phyloP scores from a whole-genome alignment of 1,140 invertebrate species.

The Leptinotarsa texana region DNA sequence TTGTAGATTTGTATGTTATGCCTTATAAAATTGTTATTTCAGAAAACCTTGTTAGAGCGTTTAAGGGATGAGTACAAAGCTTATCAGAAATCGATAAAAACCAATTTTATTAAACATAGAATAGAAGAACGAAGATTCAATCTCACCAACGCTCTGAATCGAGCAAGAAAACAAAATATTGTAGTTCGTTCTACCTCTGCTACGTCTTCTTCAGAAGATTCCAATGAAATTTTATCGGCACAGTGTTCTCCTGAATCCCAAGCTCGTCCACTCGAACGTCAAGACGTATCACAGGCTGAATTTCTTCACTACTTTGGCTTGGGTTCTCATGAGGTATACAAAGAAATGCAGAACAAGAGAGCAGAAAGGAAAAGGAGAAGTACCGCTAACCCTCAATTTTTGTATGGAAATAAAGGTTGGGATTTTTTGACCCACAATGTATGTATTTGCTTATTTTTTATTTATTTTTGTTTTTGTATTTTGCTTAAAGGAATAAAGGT shows the following conservation, averaged over 20 bases:
- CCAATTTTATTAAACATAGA: slow-evolving; percentile 42
- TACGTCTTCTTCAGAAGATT: slow-evolving; percentile 48
- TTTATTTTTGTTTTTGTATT: slow-evolving; percentile 18
- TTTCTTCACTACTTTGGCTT: slow-evolving; percentile 57
- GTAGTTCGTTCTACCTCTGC: slow-evolving; percentile 34
- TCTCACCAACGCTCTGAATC: slow-evolving; percentile 46
- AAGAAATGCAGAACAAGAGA: slow-evolving; percentile 59
- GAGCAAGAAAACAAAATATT: slow-evolving; percentile 53
- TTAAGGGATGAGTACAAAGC: slow-evolving; percentile 49
- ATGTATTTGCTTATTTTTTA: slow-evolving; percentile 28
- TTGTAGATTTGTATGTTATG: neutral
- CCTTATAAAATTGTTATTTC: slow-evolving; percentile 24
- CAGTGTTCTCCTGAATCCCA: slow-evolving; percentile 42
- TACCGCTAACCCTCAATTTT: slow-evolving; percentile 62
- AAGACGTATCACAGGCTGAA: slow-evolving; percentile 47
- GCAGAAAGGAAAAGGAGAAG: slow-evolving; percentile 61
- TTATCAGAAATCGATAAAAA: slow-evolving; percentile 46
- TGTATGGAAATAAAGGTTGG: slow-evolving; percentile 57
- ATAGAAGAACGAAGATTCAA: slow-evolving; percentile 49
- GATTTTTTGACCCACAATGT: slow-evolving; percentile 34
- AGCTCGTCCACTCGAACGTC: slow-evolving; percentile 41
- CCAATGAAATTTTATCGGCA: slow-evolving; percentile 38
- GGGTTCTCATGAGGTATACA: slow-evolving; percentile 55
- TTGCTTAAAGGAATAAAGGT: neutral
- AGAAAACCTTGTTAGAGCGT: slow-evolving; percentile 49